A percentile compares a stretch with the other conserved stretches of the same genome.
Evolutionary conservation across 2,888 invertebrate species (phyloP).

Genomic region (Xiphydria camelus): DNA sequence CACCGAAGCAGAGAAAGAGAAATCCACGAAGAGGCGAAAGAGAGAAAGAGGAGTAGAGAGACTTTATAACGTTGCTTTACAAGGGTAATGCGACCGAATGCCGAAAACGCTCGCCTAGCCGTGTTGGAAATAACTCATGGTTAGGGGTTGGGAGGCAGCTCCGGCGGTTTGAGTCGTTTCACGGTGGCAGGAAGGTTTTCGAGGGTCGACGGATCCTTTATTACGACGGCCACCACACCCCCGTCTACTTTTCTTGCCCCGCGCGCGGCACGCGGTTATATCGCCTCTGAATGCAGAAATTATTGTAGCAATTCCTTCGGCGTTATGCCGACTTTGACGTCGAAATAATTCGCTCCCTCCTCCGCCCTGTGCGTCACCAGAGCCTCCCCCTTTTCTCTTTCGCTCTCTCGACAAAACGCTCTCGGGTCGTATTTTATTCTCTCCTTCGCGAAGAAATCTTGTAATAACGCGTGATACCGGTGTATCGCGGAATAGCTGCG

Average conservation of each 20-base stretch:
- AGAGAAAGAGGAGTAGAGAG: no score
- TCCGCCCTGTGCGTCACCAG: not conserved
- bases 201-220: conserved; percentile 45
- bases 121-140: conserved; percentile 26
- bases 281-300: conserved; percentile 4
- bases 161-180: conserved; percentile 2
- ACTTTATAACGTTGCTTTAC: conserved; percentile 12
- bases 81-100: conserved; percentile 23
- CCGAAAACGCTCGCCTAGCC: conserved; percentile 27
- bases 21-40: no score
- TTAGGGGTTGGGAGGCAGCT: conserved; percentile 10
- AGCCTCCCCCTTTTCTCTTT: no score
- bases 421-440: no score
- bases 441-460: no score
- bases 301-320: conserved; percentile 8
- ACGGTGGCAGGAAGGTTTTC: conserved; percentile 22
- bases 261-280: not conserved
- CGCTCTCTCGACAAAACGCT: no score
- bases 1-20: no score
- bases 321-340: not conserved
- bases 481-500: no score
- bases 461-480: no score
- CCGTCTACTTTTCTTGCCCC: not conserved
- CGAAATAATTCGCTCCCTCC: not conserved
- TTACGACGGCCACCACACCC: conserved; percentile 20